phyloP scores from a whole-genome alignment of 2,113 vertebrate species.

The human (Homo sapiens) region GRCh38 chr12:42643001-42643500 shows the following conservation, averaged over 20 bases:
- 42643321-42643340: neutral
- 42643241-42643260: neutral
- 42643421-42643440: neutral
- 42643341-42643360: neutral
- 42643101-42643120: neutral
- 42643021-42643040: neutral
- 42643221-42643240: slow-evolving; percentile 1
- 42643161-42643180: neutral
- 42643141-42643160: neutral
- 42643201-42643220: slow-evolving; percentile 49
- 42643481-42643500: no score
- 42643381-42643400: neutral
- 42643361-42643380: neutral
- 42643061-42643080: neutral
- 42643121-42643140: neutral
- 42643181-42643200: neutral
- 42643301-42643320: neutral
- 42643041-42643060: neutral
- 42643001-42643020: neutral
- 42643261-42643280: neutral
- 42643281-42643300: neutral
- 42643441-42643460: no score
- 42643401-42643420: neutral
- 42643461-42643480: no score
- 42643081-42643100: neutral